Conservation (phyloP, 2,113 vertebrate genomes). For the Turdus rufiventris region DNA sequence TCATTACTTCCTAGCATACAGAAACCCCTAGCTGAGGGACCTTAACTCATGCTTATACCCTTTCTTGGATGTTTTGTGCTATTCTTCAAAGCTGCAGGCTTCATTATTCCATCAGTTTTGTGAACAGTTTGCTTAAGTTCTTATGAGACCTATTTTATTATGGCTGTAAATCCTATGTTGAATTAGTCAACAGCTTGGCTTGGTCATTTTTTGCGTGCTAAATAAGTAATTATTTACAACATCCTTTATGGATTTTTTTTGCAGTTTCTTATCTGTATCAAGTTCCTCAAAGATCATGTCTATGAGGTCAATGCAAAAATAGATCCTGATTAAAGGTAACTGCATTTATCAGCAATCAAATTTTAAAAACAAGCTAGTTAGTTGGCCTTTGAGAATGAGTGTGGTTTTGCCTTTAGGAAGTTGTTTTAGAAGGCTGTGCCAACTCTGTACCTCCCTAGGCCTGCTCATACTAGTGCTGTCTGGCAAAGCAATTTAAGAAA, state of each 20-base stretch:
- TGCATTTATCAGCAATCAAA: constrained; percentile 22
- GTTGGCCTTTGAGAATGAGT: constrained; percentile 51
- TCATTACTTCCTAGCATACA: background rate
- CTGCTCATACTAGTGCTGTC: constrained; percentile 72
- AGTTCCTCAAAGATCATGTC: background rate
- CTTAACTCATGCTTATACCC: background rate
- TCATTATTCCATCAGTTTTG: background rate
- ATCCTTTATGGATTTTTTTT: background rate
- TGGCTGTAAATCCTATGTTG: background rate
- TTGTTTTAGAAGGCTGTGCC: constrained; percentile 64
- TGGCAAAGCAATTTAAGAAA: constrained; percentile 62
- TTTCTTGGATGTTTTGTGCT: background rate
- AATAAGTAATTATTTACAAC: background rate
- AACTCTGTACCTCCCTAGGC: constrained; percentile 56
- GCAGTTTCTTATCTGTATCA: background rate
- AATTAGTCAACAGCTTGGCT: background rate
- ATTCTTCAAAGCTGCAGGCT: background rate
- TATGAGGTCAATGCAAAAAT: background rate
- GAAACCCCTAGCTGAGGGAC: background rate
- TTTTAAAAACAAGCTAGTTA: constrained; percentile 52
- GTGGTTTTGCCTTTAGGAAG: constrained; percentile 64
- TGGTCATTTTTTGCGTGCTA: background rate
- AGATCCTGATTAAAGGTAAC: constrained; percentile 48
- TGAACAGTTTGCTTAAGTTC: background rate
- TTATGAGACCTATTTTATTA: background rate